Evolutionary conservation across 2,797 vertebrate genomes (phyloP).

Genomic region (Anisognathus igniventris): DNA sequence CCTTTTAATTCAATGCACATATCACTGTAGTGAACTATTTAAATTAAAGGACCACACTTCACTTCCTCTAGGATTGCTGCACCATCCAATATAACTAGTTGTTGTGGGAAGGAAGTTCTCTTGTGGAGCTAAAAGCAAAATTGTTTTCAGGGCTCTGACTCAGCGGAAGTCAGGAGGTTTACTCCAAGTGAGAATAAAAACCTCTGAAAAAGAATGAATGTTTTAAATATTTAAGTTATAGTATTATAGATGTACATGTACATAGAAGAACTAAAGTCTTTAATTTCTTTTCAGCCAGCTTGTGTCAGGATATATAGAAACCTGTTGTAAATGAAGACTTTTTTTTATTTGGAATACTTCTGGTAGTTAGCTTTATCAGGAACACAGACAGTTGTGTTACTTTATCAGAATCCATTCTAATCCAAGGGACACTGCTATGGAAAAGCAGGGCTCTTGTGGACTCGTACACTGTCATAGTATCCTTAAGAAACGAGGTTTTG

Average conservation of each 20-base stretch:
- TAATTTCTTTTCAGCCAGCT: neutral
- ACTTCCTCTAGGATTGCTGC: neutral
- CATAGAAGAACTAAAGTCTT: neutral
- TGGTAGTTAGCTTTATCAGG: neutral
- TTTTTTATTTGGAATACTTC: neutral
- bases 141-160: neutral
- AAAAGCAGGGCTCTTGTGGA: neutral
- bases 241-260: neutral
- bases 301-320: neutral
- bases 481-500: conserved; percentile 19
- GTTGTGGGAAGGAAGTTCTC: neutral
- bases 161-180: neutral
- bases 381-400: neutral
- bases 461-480: neutral
- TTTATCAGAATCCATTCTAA: neutral
- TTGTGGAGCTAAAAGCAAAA: neutral
- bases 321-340: neutral
- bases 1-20: neutral
- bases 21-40: neutral
- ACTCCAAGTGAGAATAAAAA: neutral
- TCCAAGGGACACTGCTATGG: neutral
- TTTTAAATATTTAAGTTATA: neutral
- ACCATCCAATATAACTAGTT: neutral
- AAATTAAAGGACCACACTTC: neutral
- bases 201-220: neutral